Evolutionary conservation across 2,797 vertebrate species (phyloP).

Genomic region (Epinephelus malabaricus): DNA sequence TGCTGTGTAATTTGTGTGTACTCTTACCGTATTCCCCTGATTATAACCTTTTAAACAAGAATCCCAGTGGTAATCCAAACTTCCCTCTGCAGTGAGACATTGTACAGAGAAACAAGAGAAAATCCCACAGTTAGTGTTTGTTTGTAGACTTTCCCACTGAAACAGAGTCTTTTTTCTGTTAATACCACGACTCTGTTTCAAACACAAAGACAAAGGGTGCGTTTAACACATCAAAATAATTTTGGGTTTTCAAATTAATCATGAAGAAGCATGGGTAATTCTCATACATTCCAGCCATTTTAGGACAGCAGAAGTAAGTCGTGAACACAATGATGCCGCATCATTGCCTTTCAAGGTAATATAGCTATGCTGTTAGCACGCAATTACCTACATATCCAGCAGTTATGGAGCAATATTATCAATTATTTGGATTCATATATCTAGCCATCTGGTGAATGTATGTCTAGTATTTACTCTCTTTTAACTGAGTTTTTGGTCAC

Average conservation of each 20-base stretch:
- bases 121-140: constrained; percentile 2
- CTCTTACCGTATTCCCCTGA: constrained; percentile 77
- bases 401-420: background rate
- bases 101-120: constrained; percentile 35
- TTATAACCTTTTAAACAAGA: constrained; percentile 82
- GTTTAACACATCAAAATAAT: background rate
- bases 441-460: background rate
- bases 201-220: background rate
- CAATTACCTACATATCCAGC: background rate
- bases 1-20: background rate
- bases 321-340: background rate
- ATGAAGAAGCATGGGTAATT: background rate
- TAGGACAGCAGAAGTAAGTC: background rate
- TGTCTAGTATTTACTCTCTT: background rate
- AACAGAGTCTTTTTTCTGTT: background rate
- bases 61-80: constrained; percentile 83
- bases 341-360: background rate
- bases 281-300: background rate
- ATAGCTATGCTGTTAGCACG: background rate
- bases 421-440: background rate
- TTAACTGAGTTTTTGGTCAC: constrained; percentile 1
- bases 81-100: constrained; percentile 76
- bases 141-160: background rate
- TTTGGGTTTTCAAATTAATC: background rate
- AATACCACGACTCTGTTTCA: background rate